Conservation (phyloP, 2,113 vertebrate species). For the Eulemur rufifrons region DNA sequence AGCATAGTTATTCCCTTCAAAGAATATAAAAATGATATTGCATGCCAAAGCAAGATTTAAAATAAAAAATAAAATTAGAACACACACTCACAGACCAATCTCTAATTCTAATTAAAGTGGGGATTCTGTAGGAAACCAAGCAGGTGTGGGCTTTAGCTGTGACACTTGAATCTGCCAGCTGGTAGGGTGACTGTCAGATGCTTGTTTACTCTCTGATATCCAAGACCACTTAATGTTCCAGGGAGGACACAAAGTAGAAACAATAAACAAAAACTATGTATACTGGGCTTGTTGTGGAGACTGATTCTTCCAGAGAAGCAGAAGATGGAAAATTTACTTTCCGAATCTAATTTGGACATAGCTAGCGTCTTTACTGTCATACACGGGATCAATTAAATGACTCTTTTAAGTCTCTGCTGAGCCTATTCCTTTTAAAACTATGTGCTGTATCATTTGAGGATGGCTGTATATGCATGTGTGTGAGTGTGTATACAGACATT, state of each 20-base stretch:
- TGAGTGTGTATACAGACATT: neutral
- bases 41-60: slow-evolving; percentile 43
- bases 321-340: neutral
- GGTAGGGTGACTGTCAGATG: slow-evolving; percentile 53
- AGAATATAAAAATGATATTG: neutral
- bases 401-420: slow-evolving; percentile 5
- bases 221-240: slow-evolving; percentile 1
- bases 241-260: neutral
- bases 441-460: neutral
- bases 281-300: neutral
- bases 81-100: neutral
- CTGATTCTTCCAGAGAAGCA: neutral
- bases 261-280: neutral
- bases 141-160: slow-evolving; percentile 60
- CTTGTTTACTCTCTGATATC: neutral
- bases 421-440: neutral
- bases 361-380: neutral
- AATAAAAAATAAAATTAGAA: slow-evolving; percentile 56
- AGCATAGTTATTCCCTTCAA: neutral
- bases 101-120: slow-evolving; percentile 59
- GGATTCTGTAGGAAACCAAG: slow-evolving; percentile 38
- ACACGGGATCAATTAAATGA: neutral
- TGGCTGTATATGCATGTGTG: neutral
- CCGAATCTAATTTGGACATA: neutral
- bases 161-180: slow-evolving; percentile 18